These are phyloP conservation scores for Mycalesis mineus DNA, from an alignment of 2,888 invertebrate genomes.

Conservation along the genomic window DNA sequence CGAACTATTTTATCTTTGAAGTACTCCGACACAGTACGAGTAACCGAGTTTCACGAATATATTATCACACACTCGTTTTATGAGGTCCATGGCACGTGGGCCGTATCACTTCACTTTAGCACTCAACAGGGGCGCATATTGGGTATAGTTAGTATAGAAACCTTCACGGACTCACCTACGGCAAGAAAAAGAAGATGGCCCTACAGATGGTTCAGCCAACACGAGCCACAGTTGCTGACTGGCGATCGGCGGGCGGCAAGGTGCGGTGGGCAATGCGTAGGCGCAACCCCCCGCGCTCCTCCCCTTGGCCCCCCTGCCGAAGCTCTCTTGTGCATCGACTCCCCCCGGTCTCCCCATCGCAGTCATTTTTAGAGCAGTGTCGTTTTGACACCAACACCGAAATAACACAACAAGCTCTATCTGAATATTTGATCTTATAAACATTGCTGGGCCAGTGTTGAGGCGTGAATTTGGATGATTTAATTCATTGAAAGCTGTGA, in stretches of 20 bases:
- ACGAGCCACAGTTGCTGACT: constrained; percentile 77
- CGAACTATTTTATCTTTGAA: constrained; percentile 8
- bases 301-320: constrained; percentile 33
- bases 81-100: constrained; percentile 38
- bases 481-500: too few species aligned
- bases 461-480: not conserved
- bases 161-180: constrained; percentile 70
- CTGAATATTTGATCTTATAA: constrained; percentile 52
- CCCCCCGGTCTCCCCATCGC: constrained; percentile 38
- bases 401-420: constrained; percentile 71
- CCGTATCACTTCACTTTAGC: constrained; percentile 66
- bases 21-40: constrained; percentile 3
- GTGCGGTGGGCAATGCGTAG: constrained; percentile 68
- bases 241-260: constrained; percentile 72
- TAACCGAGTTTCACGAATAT: constrained; percentile 15
- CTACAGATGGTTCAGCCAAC: constrained; percentile 82
- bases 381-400: constrained; percentile 77
- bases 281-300: constrained; percentile 47
- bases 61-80: constrained; percentile 40
- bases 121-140: constrained; percentile 34
- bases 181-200: constrained; percentile 73
- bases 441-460: constrained; percentile 33
- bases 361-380: constrained; percentile 76
- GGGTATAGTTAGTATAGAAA: constrained; percentile 34
- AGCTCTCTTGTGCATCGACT: constrained; percentile 33